Evolutionary conservation across 2,113 vertebrate genomes (phyloP), one percentile per base, ranked within the genome.

Genomic region (Toxotes chatareus): DNA sequence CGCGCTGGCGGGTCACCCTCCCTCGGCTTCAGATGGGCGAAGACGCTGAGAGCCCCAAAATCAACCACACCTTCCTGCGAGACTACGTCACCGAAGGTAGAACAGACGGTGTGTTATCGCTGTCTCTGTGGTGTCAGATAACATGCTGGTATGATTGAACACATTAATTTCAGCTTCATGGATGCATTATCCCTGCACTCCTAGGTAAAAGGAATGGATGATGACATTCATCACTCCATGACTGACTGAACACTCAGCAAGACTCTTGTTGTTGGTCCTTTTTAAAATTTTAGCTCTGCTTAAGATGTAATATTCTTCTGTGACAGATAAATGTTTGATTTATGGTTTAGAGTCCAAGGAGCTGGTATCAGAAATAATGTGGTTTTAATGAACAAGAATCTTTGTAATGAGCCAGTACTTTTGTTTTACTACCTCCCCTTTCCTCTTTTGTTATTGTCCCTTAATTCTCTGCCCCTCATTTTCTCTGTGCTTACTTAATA

Each of bases 71-170:
- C 96, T 99, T 99, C 95, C 96, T 99, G 87, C 96, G 98, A 96
- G 98, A 99, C 97, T 99, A 99, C 95, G 98, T 99, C 96, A 99
- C 98, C 73, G 98, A 99, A 98, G 98, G 98, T 99, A 97, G 73
- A 75, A 27, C 27, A 40, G 80, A 63, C 40, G 0, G 21, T 49
- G n/a, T 56, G 56, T 82, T 10, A 7, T 69, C 4, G 5, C 38
- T 21, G 40, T 38, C 55, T 73, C 53, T 71, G 31, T 69, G 77
- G 87, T 76, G 55, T 83, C 88, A 42, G 21, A 72, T 87, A 40
- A 68, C 80, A 64, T n/a, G 17, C 72, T 53, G 56, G 21, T 63
- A 19, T 73, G 82, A 80, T 40, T 59, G 75, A 80, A 40, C 7
- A 8, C 47, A 79, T 74, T 71, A 51, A 66, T 74, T 79, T 83